Evolutionary conservation across 2,888 invertebrate genomes (phyloP).

Genomic region (Hipparchia sbordonii): DNA sequence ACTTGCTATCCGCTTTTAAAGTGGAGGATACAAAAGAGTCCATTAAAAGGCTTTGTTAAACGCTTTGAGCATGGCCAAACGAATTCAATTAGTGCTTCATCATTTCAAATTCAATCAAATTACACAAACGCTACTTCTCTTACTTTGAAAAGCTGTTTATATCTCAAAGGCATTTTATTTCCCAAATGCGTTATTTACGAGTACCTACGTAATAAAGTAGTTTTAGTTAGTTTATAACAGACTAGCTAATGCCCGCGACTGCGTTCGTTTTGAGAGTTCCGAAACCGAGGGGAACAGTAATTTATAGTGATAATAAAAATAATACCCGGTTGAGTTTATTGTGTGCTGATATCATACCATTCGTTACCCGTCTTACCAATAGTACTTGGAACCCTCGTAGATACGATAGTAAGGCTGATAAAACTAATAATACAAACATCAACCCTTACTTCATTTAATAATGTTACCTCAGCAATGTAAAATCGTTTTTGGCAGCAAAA

Average conservation of each 20-base stretch:
- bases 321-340: no score
- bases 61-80: constrained; percentile 15
- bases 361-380: no score
- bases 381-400: no score
- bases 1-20: constrained; percentile 1
- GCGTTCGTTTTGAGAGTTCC: no score
- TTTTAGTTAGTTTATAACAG: neutral
- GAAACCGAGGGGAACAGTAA: no score
- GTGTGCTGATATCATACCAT: no score
- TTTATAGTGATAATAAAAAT: no score
- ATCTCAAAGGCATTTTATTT: constrained; percentile 10
- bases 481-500: neutral
- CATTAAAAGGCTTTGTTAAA: constrained; percentile 18
- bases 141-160: constrained; percentile 14
- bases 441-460: no score
- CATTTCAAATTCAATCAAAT: constrained; percentile 24
- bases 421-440: no score
- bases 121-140: constrained; percentile 10
- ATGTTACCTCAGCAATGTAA: no score
- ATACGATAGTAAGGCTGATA: no score
- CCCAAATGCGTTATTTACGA: constrained; percentile 5
- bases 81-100: constrained; percentile 19
- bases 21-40: constrained; percentile 1
- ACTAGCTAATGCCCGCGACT: neutral
- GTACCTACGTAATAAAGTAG: neutral